A percentile compares a stretch with the other conserved stretches of the same genome.
These are phyloP conservation scores for Clarias platycephalus DNA, from an alignment of 2,797 vertebrate genomes.

Conservation along the genomic window DNA sequence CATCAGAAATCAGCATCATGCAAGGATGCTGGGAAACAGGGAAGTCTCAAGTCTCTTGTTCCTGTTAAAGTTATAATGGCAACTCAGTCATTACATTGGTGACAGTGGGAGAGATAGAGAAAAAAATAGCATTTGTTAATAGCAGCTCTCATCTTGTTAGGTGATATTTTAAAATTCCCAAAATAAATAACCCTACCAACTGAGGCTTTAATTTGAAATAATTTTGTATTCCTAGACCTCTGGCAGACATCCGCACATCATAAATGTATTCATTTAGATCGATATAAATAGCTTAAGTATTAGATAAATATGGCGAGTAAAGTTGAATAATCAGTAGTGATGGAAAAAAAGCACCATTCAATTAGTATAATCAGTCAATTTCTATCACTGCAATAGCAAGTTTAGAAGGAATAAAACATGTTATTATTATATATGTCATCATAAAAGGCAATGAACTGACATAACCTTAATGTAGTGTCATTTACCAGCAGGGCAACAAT, in stretches of 20 bases:
- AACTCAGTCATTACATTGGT: not conserved
- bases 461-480: slow-evolving; percentile 25
- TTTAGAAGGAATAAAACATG: slow-evolving; percentile 25
- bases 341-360: slow-evolving; percentile 27
- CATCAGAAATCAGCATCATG: not conserved
- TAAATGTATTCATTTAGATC: not conserved
- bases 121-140: not conserved
- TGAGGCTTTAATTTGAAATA: not conserved
- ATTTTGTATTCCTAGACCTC: not conserved
- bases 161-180: not conserved
- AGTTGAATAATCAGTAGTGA: not conserved
- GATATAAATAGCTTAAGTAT: not conserved
- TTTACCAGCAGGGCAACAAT: not conserved
- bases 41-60: not conserved
- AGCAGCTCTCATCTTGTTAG: not conserved
- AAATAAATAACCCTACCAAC: not conserved
- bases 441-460: slow-evolving; percentile 29
- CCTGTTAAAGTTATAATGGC: not conserved
- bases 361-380: slow-evolving; percentile 17
- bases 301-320: not conserved
- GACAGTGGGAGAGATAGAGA: not conserved
- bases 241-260: not conserved
- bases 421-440: slow-evolving; percentile 9
- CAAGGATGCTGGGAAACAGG: not conserved
- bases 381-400: slow-evolving; percentile 24